Evolutionary conservation across 1,140 invertebrate genomes (phyloP), one percentile per base, ranked within the genome.

Genomic region (Euschistus heros): DNA sequence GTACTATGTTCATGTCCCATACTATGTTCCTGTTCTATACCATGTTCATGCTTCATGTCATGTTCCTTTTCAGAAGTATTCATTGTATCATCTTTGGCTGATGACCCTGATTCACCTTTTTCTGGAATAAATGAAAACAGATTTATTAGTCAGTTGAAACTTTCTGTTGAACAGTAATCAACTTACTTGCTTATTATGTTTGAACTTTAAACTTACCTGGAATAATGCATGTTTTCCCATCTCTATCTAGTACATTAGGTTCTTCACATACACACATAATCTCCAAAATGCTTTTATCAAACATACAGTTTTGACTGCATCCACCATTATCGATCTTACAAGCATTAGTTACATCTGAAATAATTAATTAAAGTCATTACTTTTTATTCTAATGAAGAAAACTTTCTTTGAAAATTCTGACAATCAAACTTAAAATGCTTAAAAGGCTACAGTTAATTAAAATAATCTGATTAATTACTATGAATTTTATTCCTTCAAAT

Each of bases 281-380:
- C 64, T 82, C 77, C 30, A 82, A 71, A 4, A 72, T 69, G n/a
- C 71, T 73, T 68, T 85, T 83, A 72, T 90, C 84, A 70, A 87
- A 92, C 42, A 79, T 75, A 73, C 92, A 94, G 10, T 80, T 76
- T 73, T 90, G 82, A 65, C 87, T 82, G 72, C 92, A 94, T 2
- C 79, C 81, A 64, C 87, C 82, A 71, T 88, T 88, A 68, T 84
- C 79, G 50, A 83, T 79, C 72, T 86, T 82, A 75, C 92, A 94
- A 27, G 85, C 75, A 76, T 93, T 88, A 1, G 83, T 69, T 18
- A 90, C 76, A 63, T 75, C 76, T 77, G 66, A 14, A 74, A 70
- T 18, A 54, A 1, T 20, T 17, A 54, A 54, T 54, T 6, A 44
- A 44, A 10, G 42, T 44, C 7, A 17, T 44, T 17, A 17, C 17